Evolutionary conservation across 2,888 invertebrate genomes (phyloP).

Genomic region (Ennomos fuscantarius): DNA sequence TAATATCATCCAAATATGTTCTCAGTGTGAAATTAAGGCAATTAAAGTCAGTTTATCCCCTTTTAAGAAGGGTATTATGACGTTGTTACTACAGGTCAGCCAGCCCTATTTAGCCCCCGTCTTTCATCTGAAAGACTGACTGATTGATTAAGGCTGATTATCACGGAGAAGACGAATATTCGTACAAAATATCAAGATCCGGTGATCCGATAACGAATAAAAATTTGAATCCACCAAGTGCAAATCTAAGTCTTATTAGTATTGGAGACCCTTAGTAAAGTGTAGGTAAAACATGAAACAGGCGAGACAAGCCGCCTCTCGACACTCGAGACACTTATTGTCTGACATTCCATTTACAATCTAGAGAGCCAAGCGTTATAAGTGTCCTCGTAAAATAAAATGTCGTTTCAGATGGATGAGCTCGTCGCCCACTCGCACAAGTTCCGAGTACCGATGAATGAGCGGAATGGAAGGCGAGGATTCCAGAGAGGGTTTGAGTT

Average conservation of each 20-base stretch:
- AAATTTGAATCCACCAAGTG: too few relatives aligned
- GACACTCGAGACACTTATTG: conserved; percentile 28
- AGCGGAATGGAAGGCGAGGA: conserved; percentile 65
- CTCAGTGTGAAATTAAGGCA: too few relatives aligned
- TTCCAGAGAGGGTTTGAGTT: conserved; percentile 58
- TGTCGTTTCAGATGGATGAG: conserved; percentile 70
- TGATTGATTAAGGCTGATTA: too few relatives aligned
- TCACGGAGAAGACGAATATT: too few relatives aligned
- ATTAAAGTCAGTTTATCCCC: too few relatives aligned
- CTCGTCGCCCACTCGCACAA: conserved; percentile 76
- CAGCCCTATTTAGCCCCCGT: too few relatives aligned
- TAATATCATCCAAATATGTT: too few relatives aligned
- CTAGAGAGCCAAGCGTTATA: conserved; percentile 34
- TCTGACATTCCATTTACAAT: conserved; percentile 29
- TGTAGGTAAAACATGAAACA: conserved; percentile 32
- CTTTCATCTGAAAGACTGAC: too few relatives aligned
- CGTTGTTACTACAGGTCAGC: too few relatives aligned
- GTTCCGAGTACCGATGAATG: conserved; percentile 70
- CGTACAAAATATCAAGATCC: too few relatives aligned
- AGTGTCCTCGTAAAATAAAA: conserved; percentile 38
- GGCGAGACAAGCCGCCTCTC: conserved; percentile 30
- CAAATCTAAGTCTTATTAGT: conserved; percentile 5
- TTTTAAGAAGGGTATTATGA: too few relatives aligned
- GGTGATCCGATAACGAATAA: too few relatives aligned
- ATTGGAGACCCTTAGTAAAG: conserved; percentile 9